Percentiles rank a stretch among this genome's conserved stretches.
Conservation (phyloP, 2,113 vertebrate genomes). For the Chascanopsetta lugubris region DNA sequence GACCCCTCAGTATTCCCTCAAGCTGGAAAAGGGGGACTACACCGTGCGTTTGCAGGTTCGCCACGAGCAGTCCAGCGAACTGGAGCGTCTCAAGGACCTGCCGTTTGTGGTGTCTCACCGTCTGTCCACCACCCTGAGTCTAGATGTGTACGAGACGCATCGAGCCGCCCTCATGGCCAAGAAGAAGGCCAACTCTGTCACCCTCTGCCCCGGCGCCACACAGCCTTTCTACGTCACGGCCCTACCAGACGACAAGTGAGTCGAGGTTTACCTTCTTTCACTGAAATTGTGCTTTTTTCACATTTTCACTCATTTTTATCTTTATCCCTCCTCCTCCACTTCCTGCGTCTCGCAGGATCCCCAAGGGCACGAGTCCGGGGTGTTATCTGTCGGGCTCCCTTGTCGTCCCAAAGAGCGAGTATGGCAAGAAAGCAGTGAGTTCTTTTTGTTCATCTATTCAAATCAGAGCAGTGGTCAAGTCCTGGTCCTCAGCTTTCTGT, state of each 20-base stretch:
- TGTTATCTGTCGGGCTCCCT: constrained; percentile 94
- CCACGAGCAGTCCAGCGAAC: constrained; percentile 92
- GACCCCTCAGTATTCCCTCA: constrained; percentile 89
- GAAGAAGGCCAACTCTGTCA: constrained; percentile 93
- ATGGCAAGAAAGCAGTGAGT: constrained; percentile 99
- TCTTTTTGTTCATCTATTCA: constrained; percentile 19
- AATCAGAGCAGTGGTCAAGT: constrained; percentile 9
- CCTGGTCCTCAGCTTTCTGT: constrained; percentile 26
- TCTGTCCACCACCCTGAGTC: constrained; percentile 89
- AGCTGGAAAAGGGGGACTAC: constrained; percentile 98
- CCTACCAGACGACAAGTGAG: constrained; percentile 97
- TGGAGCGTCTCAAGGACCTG: constrained; percentile 96
- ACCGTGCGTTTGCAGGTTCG: constrained; percentile 94
- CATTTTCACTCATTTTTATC: not conserved
- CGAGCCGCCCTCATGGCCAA: constrained; percentile 92
- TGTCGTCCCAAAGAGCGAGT: constrained; percentile 93
- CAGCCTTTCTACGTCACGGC: constrained; percentile 94
- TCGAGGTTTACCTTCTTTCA: no score
- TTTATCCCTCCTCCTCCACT: not conserved
- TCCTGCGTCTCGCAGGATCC: constrained; percentile 81
- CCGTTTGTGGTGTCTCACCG: constrained; percentile 96
- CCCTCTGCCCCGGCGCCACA: constrained; percentile 86
- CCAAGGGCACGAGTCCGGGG: constrained; percentile 94
- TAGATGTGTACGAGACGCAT: constrained; percentile 95
- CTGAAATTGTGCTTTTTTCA: not conserved